These are phyloP conservation scores for Myrmecophaga tridactyla DNA, from an alignment of 2,113 vertebrate genomes.

Conservation along the genomic window DNA sequence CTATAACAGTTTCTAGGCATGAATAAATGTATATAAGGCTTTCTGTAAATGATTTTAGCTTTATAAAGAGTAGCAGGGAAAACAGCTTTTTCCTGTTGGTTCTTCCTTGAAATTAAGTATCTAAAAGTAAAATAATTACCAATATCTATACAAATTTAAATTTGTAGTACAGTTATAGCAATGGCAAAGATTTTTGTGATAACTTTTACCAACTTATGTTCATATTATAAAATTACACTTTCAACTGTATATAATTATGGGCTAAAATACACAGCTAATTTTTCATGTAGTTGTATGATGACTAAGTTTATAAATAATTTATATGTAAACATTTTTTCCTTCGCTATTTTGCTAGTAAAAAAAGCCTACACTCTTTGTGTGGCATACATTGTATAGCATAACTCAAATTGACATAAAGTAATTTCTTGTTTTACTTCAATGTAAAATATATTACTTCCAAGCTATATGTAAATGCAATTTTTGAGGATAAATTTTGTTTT, in stretches of 20 bases:
- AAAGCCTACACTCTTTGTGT: not conserved
- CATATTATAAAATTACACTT: not conserved
- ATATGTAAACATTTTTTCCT: not conserved
- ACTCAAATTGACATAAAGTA: not conserved
- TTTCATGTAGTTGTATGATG: not conserved
- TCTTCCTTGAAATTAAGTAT: conserved; percentile 12
- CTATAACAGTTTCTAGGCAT: not conserved
- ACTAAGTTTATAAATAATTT: not conserved
- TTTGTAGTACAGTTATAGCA: not conserved
- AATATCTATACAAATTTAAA: not conserved
- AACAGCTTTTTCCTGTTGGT: not conserved
- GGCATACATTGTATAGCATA: not conserved
- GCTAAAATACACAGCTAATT: not conserved
- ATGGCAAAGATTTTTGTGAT: not conserved
- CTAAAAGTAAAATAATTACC: not conserved
- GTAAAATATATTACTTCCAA: not conserved
- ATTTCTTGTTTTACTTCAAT: not conserved
- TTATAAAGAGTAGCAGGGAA: not conserved
- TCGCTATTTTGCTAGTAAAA: not conserved
- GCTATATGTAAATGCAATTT: conserved; percentile 18
- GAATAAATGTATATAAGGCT: not conserved
- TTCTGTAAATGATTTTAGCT: not conserved
- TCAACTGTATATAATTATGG: not conserved
- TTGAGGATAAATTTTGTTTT: not conserved
- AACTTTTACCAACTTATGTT: not conserved